phyloP scores from a whole-genome alignment of 2,113 vertebrate genomes.

The Stigmatopora nigra region DNA sequence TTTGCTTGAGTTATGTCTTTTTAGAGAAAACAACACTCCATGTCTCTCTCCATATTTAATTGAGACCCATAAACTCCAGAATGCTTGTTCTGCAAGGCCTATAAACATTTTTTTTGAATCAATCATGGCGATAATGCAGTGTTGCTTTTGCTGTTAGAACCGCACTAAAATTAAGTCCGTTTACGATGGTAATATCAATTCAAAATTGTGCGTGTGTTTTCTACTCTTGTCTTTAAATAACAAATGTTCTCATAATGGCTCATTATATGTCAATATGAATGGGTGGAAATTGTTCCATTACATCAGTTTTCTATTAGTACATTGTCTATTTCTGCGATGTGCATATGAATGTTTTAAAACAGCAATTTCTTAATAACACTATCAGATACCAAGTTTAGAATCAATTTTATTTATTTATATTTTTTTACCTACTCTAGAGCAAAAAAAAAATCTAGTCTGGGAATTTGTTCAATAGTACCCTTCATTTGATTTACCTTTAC shows the following conservation, averaged over 20 bases:
- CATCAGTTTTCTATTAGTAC: too few relatives aligned
- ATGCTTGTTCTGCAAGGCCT: conserved; percentile 1
- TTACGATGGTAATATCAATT: not conserved
- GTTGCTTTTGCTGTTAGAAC: not conserved
- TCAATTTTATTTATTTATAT: conserved; percentile 9
- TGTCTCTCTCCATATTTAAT: not conserved
- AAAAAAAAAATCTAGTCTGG: not conserved
- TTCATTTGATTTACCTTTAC: not conserved
- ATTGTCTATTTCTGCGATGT: too few relatives aligned
- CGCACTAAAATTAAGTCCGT: not conserved
- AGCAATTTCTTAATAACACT: too few relatives aligned
- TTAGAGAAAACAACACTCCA: not conserved
- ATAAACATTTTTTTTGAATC: not conserved
- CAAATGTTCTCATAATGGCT: not conserved
- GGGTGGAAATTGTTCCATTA: too few relatives aligned
- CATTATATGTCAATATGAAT: too few relatives aligned
- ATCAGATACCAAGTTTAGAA: conserved; percentile 3
- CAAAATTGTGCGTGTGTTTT: not conserved
- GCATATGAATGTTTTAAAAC: too few relatives aligned
- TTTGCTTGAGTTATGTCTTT: not conserved
- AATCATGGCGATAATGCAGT: conserved; percentile 1
- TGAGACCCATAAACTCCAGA: not conserved
- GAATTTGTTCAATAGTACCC: conserved; percentile 3
- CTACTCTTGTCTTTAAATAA: not conserved
- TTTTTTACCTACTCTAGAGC: not conserved